A percentile compares a stretch with the other conserved stretches of the same genome.
phyloP scores from a whole-genome alignment of 2,888 invertebrate species.

The Calameuta pallipes region DNA sequence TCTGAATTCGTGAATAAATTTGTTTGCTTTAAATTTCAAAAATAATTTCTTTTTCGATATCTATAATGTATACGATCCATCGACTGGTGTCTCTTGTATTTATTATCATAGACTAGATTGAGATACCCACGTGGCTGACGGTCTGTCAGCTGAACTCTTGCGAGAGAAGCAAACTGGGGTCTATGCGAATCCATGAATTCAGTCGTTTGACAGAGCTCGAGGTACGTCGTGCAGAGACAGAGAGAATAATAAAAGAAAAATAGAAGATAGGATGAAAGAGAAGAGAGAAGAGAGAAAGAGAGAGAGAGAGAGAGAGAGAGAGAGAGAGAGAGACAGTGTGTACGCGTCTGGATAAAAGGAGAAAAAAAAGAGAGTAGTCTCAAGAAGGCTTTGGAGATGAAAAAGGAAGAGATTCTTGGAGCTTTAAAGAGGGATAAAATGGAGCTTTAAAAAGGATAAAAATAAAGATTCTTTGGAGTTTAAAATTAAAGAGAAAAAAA shows the following conservation, averaged over 20 bases:
- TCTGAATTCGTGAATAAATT: conserved; percentile 7
- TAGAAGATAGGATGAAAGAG: conserved; percentile 24
- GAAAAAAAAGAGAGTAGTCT: conserved; percentile 25
- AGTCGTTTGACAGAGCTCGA: conserved; percentile 17
- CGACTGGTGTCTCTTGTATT: background rate
- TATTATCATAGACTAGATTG: too few species aligned
- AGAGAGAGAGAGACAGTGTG: conserved; percentile 30
- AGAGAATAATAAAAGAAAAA: conserved; percentile 17
- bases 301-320: background rate
- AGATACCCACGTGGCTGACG: too few species aligned
- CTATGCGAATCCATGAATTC: conserved; percentile 27
- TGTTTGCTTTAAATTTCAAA: background rate
- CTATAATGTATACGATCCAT: background rate
- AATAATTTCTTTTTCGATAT: conserved; percentile 12
- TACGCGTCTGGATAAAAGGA: conserved; percentile 18
- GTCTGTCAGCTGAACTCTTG: too few species aligned
- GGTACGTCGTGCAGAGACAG: conserved; percentile 9
- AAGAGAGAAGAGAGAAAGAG: conserved; percentile 7
- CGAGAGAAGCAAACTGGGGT: background rate
- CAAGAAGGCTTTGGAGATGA: conserved; percentile 32
- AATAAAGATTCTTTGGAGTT: conserved; percentile 12
- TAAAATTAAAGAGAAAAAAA: conserved; percentile 11
- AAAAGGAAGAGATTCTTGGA: conserved; percentile 34
- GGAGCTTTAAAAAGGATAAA: conserved; percentile 14
- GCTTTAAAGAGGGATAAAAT: conserved; percentile 26